Conservation (phyloP, 2,797 vertebrate genomes). For the Syncerus caffer region DNA sequence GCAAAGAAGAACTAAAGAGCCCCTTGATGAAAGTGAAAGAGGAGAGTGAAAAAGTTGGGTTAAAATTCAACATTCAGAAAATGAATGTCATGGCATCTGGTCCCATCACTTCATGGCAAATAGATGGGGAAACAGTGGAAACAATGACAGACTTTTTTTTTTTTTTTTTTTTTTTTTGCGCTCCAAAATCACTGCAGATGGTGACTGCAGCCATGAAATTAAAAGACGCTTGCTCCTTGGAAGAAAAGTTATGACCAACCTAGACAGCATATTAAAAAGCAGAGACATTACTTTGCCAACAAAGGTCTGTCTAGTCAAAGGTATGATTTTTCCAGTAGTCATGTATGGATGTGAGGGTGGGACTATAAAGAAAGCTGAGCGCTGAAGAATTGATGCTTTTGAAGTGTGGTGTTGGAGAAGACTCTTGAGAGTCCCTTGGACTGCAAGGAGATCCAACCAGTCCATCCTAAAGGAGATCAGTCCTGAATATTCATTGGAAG, state of each 20-base stretch:
- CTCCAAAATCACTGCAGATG: background rate
- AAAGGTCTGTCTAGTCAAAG: background rate
- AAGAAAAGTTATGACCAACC: background rate
- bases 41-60: background rate
- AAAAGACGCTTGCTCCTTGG: background rate
- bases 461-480: background rate
- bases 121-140: background rate
- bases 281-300: background rate
- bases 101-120: background rate
- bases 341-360: background rate
- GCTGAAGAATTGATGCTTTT: background rate
- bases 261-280: background rate
- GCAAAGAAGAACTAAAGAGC: background rate
- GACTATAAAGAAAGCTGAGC: background rate
- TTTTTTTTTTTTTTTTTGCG: fast-evolving
- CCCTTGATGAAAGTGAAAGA: background rate
- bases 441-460: background rate
- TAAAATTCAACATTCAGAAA: background rate
- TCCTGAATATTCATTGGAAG: background rate
- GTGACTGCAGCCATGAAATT: background rate
- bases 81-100: background rate
- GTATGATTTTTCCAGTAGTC: background rate
- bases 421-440: background rate
- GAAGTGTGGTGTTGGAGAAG: background rate
- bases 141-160: background rate